These are phyloP conservation scores for Hydractinia symbiolongicarpus DNA, from an alignment of 30 jellyfish, hydroid and myxozoan genomes.

Conservation along the genomic window DNA sequence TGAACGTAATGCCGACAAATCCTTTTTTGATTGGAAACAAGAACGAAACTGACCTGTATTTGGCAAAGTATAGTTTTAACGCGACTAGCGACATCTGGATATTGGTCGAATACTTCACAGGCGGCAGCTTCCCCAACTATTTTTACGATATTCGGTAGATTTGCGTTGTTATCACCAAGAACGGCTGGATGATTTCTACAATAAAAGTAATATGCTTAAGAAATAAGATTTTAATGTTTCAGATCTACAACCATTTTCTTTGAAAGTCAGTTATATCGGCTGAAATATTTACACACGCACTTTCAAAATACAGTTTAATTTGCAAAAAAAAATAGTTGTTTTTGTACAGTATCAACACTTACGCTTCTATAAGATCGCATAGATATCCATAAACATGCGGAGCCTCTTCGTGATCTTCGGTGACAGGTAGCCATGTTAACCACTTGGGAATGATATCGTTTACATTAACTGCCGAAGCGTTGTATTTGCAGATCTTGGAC, in stretches of 20 bases:
- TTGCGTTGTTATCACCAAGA: slow-evolving; percentile 73
- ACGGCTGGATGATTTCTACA: slow-evolving; percentile 74
- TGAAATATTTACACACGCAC: not conserved
- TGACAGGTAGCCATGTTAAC: slow-evolving; percentile 96
- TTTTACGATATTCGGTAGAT: slow-evolving; percentile 73
- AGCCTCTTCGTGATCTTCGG: slow-evolving; percentile 95
- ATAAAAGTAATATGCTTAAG: slow-evolving; percentile 14
- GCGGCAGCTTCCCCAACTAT: slow-evolving; percentile 84
- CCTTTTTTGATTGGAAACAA: not conserved
- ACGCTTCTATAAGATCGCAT: slow-evolving; percentile 94
- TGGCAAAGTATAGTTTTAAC: slow-evolving; percentile 47
- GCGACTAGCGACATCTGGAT: slow-evolving; percentile 60
- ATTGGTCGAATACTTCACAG: slow-evolving; percentile 66
- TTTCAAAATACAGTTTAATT: not conserved
- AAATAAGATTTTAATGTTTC: not conserved
- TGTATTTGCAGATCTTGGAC: slow-evolving; percentile 85
- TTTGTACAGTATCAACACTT: slow-evolving; percentile 23
- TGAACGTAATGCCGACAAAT: not conserved
- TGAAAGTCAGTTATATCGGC: not conserved
- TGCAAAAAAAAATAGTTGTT: not conserved
- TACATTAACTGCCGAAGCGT: slow-evolving; percentile 50
- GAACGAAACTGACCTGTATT: slow-evolving; percentile 53
- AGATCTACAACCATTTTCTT: not conserved
- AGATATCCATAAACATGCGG: slow-evolving; percentile 97
- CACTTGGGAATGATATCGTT: slow-evolving; percentile 77